phyloP scores from a whole-genome alignment of 1,140 invertebrate species.

The Drosophila orosa region DNA sequence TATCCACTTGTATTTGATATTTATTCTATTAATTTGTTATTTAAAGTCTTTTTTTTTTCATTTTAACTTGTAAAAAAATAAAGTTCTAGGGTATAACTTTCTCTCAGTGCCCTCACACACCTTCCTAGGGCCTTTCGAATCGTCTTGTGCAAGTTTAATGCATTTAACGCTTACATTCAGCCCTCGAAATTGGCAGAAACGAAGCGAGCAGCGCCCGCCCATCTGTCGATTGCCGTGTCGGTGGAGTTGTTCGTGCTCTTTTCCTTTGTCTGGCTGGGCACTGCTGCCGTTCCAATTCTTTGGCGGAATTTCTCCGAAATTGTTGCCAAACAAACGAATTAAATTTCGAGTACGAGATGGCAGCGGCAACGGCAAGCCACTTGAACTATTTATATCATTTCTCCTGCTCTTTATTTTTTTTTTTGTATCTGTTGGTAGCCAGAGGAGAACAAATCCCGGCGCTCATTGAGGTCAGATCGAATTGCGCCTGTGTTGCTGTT shows the following conservation, averaged over 20 bases:
- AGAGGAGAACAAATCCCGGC: slow-evolving; percentile 36
- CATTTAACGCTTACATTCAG: slow-evolving; percentile 76
- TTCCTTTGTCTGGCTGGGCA: slow-evolving; percentile 22
- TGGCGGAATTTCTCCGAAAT: slow-evolving; percentile 41
- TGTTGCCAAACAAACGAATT: slow-evolving; percentile 58
- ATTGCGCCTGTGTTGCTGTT: slow-evolving; percentile 49
- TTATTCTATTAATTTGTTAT: not conserved
- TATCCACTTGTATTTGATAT: no score
- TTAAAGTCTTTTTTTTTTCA: not conserved
- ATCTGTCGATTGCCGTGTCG: slow-evolving; percentile 40
- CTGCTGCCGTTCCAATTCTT: slow-evolving; percentile 29
- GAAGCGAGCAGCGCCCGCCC: slow-evolving; percentile 22
- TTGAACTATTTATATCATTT: slow-evolving; percentile 46
- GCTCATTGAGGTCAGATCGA: slow-evolving; percentile 60
- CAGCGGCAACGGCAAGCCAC: slow-evolving; percentile 34
- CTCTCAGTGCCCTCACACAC: slow-evolving; percentile 14
- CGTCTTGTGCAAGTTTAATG: slow-evolving; percentile 77
- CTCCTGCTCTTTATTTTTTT: not conserved
- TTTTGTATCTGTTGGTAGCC: not conserved
- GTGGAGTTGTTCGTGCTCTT: slow-evolving; percentile 12
- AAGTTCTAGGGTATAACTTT: rapidly evolving
- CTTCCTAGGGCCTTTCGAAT: slow-evolving; percentile 18
- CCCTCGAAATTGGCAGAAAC: slow-evolving; percentile 68
- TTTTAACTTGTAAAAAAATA: not conserved
- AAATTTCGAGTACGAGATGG: slow-evolving; percentile 42